phyloP scores from a whole-genome alignment of 2,113 vertebrate species.

The Plectropomus leopardus region DNA sequence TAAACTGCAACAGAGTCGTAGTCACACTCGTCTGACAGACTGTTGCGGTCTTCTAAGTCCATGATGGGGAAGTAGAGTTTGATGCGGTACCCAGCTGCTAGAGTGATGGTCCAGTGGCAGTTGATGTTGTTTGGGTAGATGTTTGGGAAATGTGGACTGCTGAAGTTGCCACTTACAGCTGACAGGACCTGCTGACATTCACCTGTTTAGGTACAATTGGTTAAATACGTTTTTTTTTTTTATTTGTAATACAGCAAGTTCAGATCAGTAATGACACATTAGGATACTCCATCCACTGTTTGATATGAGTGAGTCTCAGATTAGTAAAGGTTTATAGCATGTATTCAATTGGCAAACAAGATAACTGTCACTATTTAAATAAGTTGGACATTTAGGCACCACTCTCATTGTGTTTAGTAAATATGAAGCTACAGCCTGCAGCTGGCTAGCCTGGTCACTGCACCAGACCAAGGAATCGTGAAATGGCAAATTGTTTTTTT shows the following conservation, averaged over 20 bases:
- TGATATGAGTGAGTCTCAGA: neutral
- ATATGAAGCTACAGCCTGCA: neutral
- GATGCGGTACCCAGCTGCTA: slow-evolving; percentile 87
- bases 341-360: neutral
- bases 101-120: slow-evolving; percentile 92
- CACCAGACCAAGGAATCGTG: too few species aligned
- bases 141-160: slow-evolving; percentile 92
- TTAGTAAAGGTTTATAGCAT: neutral
- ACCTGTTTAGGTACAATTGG: slow-evolving; percentile 77
- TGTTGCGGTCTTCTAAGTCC: slow-evolving; percentile 92
- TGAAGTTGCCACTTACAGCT: slow-evolving; percentile 90
- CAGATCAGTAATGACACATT: neutral
- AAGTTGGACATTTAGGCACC: too few species aligned
- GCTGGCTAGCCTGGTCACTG: too few species aligned
- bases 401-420: neutral
- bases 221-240: neutral
- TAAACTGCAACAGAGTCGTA: slow-evolving; percentile 91
- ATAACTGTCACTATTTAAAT: neutral
- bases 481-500: too few species aligned
- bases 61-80: slow-evolving; percentile 91
- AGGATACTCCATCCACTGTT: neutral
- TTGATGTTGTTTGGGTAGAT: slow-evolving; percentile 98
- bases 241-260: neutral
- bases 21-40: slow-evolving; percentile 89
- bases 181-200: slow-evolving; percentile 94